A percentile compares a stretch with the other conserved stretches of the same genome.
Evolutionary conservation across 2,113 vertebrate genomes (phyloP).

Genomic region (Mohoua ochrocephala): DNA sequence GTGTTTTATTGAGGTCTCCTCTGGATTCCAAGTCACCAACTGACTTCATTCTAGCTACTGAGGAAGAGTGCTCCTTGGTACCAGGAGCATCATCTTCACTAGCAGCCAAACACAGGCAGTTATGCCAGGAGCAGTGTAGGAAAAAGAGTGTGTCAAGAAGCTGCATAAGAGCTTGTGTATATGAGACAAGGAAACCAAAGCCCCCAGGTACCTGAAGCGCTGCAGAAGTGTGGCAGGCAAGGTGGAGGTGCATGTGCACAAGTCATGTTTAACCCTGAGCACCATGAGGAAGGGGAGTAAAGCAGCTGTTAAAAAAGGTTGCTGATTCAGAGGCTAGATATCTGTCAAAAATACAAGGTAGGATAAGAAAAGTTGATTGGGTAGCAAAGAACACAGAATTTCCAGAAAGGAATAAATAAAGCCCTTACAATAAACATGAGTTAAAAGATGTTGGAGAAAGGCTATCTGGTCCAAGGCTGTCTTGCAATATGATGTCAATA

Average conservation of each 20-base stretch:
- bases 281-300: not conserved
- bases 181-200: not conserved
- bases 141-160: not conserved
- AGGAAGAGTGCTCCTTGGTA: not conserved
- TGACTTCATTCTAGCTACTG: not conserved
- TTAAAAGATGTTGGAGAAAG: not conserved
- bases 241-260: rapidly evolving
- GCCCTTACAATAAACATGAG: not conserved
- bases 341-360: not conserved
- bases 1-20: not conserved
- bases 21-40: not conserved
- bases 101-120: not conserved
- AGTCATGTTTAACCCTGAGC: not conserved
- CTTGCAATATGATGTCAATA: not conserved
- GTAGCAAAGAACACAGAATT: not conserved
- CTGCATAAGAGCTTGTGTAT: not conserved
- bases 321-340: not conserved
- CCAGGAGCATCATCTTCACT: not conserved
- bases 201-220: rapidly evolving
- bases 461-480: not conserved
- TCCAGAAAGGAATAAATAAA: not conserved
- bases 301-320: not conserved
- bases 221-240: not conserved
- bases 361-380: not conserved
- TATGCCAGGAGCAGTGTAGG: not conserved